Conservation (phyloP, 2,888 invertebrate genomes). For the Sturmia bella region DNA sequence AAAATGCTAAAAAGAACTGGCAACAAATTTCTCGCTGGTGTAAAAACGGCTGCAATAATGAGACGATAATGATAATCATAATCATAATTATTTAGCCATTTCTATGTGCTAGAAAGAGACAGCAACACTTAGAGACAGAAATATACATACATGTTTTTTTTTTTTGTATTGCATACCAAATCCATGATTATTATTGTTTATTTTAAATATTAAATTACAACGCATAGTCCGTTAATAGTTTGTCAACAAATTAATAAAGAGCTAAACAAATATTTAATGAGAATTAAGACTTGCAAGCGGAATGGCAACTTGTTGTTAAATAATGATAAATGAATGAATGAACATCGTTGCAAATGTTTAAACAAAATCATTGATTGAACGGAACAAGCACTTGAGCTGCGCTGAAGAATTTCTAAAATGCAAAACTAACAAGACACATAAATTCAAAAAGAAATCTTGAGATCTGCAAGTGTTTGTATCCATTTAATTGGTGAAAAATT, state of each 20-base stretch:
- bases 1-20: conserved; percentile 7
- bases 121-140: neutral
- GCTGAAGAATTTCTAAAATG: neutral
- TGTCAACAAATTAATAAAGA: conserved; percentile 62
- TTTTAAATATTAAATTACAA: conserved; percentile 43
- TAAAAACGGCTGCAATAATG: neutral
- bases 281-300: conserved; percentile 12
- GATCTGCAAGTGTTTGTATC: too few relatives aligned
- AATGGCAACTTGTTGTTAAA: conserved; percentile 11
- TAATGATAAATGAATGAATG: conserved; percentile 50
- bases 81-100: conserved; percentile 24
- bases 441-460: neutral
- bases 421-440: neutral
- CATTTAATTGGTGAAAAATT: too few relatives aligned
- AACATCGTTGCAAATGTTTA: neutral
- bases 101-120: conserved; percentile 33
- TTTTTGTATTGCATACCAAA: conserved; percentile 27
- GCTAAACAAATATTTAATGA: conserved; percentile 60
- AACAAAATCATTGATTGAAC: conserved; percentile 1
- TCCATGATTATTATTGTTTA: conserved; percentile 40
- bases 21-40: neutral
- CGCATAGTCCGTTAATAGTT: conserved; percentile 18
- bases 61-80: conserved; percentile 19
- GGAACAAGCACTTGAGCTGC: neutral
- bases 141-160: too few relatives aligned